These are phyloP conservation scores for Scatophagus argus DNA, from an alignment of 2,113 vertebrate genomes.

Conservation along the genomic window DNA sequence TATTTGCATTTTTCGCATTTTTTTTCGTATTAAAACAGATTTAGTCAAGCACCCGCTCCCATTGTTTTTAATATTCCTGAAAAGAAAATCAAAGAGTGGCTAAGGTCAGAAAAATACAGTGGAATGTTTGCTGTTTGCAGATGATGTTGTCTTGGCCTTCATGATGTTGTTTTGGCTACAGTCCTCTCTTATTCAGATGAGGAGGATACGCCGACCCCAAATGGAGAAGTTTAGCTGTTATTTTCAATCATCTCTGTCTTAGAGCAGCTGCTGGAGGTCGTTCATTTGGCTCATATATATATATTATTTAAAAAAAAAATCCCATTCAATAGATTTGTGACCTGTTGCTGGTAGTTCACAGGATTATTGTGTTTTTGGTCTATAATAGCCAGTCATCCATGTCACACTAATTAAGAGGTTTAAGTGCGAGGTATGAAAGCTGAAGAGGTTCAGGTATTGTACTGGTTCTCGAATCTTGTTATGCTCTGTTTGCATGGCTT, in stretches of 20 bases:
- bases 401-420: background rate
- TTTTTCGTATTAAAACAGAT: constrained; percentile 14
- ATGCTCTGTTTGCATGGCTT: constrained; percentile 50
- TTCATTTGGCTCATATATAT: too few relatives aligned
- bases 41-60: background rate
- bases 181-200: background rate
- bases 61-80: constrained; percentile 2
- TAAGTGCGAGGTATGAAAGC: background rate
- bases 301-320: too few relatives aligned
- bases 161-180: background rate
- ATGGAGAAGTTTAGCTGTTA: background rate
- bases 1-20: constrained; percentile 32
- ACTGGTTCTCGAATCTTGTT: constrained; percentile 2
- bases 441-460: background rate
- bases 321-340: background rate
- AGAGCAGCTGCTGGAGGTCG: too few relatives aligned
- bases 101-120: background rate
- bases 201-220: too few relatives aligned
- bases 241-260: too few relatives aligned
- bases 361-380: background rate
- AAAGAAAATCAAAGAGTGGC: constrained; percentile 11
- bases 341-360: background rate
- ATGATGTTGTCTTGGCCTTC: background rate
- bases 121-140: background rate
- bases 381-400: background rate